Conservation (phyloP, 2,113 vertebrate genomes). For the Calyptomena viridis region DNA sequence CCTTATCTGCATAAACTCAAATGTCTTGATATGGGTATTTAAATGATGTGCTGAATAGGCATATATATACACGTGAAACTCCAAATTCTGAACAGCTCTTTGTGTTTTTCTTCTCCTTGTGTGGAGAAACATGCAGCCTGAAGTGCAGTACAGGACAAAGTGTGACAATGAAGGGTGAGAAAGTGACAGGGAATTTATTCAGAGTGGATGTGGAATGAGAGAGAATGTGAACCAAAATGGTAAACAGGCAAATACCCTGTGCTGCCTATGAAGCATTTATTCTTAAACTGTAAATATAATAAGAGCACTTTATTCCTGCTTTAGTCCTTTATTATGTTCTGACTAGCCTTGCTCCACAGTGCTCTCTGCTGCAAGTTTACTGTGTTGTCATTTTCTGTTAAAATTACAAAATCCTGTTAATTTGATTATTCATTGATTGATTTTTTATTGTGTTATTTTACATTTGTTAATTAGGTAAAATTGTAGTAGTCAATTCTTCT, state of each 20-base stretch:
- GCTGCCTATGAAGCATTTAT: neutral
- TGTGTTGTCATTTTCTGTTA: neutral
- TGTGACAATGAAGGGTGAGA: neutral
- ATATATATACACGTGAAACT: neutral
- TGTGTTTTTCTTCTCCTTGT: neutral
- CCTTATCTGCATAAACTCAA: neutral
- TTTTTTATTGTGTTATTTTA: neutral
- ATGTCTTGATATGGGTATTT: neutral
- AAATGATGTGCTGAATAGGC: neutral
- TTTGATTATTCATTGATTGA: neutral
- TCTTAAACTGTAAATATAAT: neutral
- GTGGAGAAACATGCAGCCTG: neutral
- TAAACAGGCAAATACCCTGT: neutral
- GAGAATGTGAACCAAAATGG: neutral
- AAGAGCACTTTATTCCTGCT: neutral
- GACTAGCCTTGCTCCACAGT: neutral
- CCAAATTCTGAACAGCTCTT: neutral
- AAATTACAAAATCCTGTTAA: neutral
- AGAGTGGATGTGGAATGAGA: neutral
- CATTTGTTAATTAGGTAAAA: neutral
- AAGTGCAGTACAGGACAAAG: neutral
- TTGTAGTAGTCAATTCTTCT: neutral
- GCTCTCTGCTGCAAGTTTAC: slow-evolving; percentile 59
- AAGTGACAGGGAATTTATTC: neutral
- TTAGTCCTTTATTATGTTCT: neutral